Conservation (phyloP, 2,113 vertebrate species). For the Aleadryas rufinucha region DNA sequence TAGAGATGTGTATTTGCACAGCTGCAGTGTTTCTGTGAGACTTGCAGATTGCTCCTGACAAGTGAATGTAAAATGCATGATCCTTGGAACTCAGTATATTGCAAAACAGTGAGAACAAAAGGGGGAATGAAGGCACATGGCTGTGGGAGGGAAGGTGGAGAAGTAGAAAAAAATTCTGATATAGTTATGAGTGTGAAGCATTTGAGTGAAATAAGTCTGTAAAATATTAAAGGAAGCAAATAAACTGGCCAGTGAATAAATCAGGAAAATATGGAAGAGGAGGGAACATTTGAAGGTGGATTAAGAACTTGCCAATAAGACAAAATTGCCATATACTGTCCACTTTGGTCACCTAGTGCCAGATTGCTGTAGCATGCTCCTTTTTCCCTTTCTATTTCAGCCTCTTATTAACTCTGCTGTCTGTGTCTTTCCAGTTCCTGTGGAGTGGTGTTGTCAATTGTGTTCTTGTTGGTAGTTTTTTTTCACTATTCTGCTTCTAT, state of each 20-base stretch:
- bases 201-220: not conserved
- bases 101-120: not conserved
- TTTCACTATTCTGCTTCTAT: constrained; percentile 85
- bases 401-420: constrained; percentile 84
- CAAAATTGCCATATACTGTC: not conserved
- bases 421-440: constrained; percentile 89
- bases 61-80: constrained; percentile 26
- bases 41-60: constrained; percentile 47
- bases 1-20: not conserved
- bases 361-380: constrained; percentile 76
- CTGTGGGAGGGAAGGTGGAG: not conserved
- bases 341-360: constrained; percentile 29
- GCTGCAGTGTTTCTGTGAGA: not conserved
- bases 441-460: constrained; percentile 87
- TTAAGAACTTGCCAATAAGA: not conserved
- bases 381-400: constrained; percentile 66
- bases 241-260: not conserved
- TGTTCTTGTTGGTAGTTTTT: constrained; percentile 86
- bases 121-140: not conserved
- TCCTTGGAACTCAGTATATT: not conserved
- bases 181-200: not conserved
- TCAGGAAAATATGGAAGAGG: not conserved
- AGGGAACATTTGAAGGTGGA: not conserved
- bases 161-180: not conserved
- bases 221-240: not conserved